A percentile compares a stretch with the other conserved stretches of the same genome.
Conservation (phyloP, 2,113 vertebrate genomes). For the Scomber scombrus region DNA sequence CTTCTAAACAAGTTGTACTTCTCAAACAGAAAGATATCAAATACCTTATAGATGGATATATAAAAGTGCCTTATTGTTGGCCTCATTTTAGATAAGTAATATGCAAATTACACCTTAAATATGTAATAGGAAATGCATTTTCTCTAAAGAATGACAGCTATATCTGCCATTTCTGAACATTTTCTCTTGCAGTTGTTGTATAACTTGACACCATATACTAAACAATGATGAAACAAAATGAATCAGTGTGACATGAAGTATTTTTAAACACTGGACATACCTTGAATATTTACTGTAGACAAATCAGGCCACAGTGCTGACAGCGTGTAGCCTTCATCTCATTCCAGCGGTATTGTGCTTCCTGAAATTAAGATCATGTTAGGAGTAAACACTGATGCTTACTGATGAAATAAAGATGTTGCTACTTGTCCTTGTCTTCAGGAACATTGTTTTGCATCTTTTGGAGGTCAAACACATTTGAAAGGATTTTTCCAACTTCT, state of each 20-base stretch:
- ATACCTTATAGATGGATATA: slow-evolving; percentile 9
- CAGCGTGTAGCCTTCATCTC: slow-evolving; percentile 8
- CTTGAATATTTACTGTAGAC: background rate
- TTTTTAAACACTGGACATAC: slow-evolving; percentile 17
- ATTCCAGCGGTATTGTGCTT: slow-evolving; percentile 27
- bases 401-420: slow-evolving; percentile 61
- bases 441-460: slow-evolving; percentile 21
- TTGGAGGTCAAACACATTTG: slow-evolving; percentile 37
- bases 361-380: slow-evolving; percentile 35
- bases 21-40: background rate
- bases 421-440: slow-evolving; percentile 25
- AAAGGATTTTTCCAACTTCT: slow-evolving; percentile 20
- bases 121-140: background rate
- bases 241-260: background rate
- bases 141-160: background rate
- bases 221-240: background rate
- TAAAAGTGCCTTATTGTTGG: background rate
- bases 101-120: slow-evolving; percentile 6
- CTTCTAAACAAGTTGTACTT: background rate
- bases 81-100: background rate
- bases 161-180: background rate
- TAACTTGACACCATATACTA: background rate
- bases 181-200: background rate
- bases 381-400: slow-evolving; percentile 31
- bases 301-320: slow-evolving; percentile 14